Conservation (phyloP, 2,888 invertebrate species). For the Pasiphila rectangulata region DNA sequence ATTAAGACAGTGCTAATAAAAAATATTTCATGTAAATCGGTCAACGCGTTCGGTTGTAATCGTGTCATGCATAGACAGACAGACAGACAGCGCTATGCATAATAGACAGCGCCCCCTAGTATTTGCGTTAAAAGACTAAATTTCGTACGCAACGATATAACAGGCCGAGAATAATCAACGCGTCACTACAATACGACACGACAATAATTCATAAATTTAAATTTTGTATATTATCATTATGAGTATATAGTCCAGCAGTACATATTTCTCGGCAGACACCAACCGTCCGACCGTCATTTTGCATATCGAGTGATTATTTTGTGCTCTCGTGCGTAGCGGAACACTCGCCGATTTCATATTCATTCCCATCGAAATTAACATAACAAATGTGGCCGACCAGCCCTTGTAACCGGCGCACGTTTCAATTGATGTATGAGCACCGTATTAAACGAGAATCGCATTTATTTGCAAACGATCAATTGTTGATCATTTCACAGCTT, state of each 20-base stretch:
- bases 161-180: no score
- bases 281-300: constrained; percentile 46
- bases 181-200: no score
- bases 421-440: constrained; percentile 26
- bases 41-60: no score
- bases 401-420: constrained; percentile 26
- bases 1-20: no score
- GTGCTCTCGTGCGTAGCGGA: constrained; percentile 46
- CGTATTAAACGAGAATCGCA: constrained; percentile 19
- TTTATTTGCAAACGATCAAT: constrained; percentile 14
- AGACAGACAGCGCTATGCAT: no score
- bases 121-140: no score
- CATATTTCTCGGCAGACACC: not conserved
- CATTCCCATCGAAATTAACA: constrained; percentile 52
- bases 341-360: constrained; percentile 53
- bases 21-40: no score
- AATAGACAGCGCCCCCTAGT: no score
- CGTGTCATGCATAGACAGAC: no score
- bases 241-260: constrained; percentile 9
- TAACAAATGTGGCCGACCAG: constrained; percentile 38
- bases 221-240: not conserved
- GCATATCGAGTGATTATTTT: constrained; percentile 67
- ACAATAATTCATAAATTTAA: no score
- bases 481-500: no score
- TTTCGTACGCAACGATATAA: no score